A percentile compares a stretch with the other conserved stretches of the same genome.
phyloP scores from a whole-genome alignment of 1,140 invertebrate species.

The Bemisia tabaci region DNA sequence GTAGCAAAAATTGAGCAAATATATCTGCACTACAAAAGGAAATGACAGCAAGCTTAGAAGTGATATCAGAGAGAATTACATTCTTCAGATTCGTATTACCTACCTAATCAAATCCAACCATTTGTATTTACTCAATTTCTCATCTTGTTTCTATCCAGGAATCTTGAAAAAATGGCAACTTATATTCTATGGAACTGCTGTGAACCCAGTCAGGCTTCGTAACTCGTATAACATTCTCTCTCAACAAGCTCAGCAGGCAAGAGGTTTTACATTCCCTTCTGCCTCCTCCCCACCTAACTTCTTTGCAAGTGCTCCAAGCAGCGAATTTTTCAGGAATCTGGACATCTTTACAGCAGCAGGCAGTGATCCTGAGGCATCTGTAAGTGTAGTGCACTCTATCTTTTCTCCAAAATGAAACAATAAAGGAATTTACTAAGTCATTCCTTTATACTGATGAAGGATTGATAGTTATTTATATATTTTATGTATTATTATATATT shows the following conservation, averaged over 20 bases:
- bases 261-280: slow-evolving; percentile 31
- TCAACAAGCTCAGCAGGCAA: slow-evolving; percentile 33
- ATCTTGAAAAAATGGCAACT: slow-evolving; percentile 84
- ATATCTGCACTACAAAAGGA: too few relatives aligned
- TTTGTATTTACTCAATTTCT: too few relatives aligned
- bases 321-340: neutral
- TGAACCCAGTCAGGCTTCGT: slow-evolving; percentile 59
- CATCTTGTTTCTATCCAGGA: slow-evolving; percentile 29
- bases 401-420: too few relatives aligned
- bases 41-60: too few relatives aligned
- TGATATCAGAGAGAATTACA: too few relatives aligned
- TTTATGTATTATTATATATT: too few relatives aligned
- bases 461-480: too few relatives aligned
- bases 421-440: too few relatives aligned
- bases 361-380: slow-evolving; percentile 3
- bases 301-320: neutral
- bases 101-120: too few relatives aligned
- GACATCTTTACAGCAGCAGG: slow-evolving; percentile 7
- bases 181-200: slow-evolving; percentile 79
- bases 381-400: neutral
- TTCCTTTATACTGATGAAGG: too few relatives aligned
- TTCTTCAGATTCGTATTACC: too few relatives aligned
- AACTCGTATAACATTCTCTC: slow-evolving; percentile 28
- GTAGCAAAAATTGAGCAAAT: too few relatives aligned
- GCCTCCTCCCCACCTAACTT: slow-evolving; percentile 20